Percentiles rank a stretch among this genome's conserved stretches.
Evolutionary conservation across 2,113 vertebrate species (phyloP).

Genomic region (Heloderma charlesbogerti): DNA sequence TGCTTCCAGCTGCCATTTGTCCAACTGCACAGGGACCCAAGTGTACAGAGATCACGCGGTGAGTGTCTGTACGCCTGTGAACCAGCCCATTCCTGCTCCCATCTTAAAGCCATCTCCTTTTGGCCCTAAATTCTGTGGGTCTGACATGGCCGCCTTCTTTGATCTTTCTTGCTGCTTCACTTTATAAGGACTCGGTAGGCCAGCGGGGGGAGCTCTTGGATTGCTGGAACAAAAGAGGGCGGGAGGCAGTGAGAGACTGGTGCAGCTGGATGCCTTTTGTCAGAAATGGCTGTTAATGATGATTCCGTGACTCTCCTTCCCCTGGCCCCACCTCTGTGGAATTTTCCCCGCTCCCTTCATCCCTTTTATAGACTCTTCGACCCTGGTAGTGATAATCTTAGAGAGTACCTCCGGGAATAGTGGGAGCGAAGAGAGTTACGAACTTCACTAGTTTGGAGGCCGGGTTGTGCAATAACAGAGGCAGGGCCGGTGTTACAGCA

Average conservation of each 20-base stretch:
- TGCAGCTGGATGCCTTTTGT: conserved; percentile 1
- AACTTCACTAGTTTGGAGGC: conserved; percentile 51
- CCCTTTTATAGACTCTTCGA: conserved; percentile 68
- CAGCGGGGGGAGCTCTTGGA: conserved; percentile 69
- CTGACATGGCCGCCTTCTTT: neutral
- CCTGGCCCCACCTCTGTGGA: conserved; percentile 56
- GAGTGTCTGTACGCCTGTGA: too few relatives aligned
- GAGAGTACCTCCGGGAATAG: conserved; percentile 50
- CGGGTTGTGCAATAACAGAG: conserved; percentile 56
- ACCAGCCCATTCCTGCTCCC: too few relatives aligned
- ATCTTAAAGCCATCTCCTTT: neutral
- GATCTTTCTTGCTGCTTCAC: neutral
- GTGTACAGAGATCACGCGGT: neutral
- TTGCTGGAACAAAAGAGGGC: neutral
- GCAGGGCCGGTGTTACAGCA: conserved; percentile 42
- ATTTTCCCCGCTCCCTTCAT: conserved; percentile 66
- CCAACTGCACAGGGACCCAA: too few relatives aligned
- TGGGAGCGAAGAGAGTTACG: conserved; percentile 54
- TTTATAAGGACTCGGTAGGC: accelerated
- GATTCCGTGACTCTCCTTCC: neutral
- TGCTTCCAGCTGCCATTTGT: neutral
- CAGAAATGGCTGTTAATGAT: conserved; percentile 24
- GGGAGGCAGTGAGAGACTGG: accelerated
- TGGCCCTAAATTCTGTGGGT: neutral
- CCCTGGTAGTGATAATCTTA: conserved; percentile 60